These are phyloP conservation scores for Teleiodes luculella DNA, from an alignment of 2,888 invertebrate genomes.

Conservation along the genomic window DNA sequence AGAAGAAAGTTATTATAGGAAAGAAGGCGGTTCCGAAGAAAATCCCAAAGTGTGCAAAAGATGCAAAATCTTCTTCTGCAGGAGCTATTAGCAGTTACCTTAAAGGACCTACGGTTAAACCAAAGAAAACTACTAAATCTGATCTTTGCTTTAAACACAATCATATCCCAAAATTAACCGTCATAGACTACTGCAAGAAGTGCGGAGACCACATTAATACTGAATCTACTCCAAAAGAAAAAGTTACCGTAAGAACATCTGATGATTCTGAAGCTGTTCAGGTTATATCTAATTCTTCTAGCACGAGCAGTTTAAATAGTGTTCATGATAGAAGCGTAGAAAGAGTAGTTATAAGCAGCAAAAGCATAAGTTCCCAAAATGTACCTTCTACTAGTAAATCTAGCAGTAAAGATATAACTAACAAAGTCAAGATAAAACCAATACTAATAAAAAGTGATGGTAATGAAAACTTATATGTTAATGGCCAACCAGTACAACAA, in stretches of 20 bases:
- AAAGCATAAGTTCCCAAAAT: not conserved
- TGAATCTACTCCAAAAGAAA: not conserved
- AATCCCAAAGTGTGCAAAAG: conserved; percentile 19
- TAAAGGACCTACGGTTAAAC: conserved; percentile 23
- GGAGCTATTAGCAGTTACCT: conserved; percentile 31
- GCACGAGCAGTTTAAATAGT: not conserved
- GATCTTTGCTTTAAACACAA: conserved; percentile 38
- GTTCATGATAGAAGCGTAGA: not conserved
- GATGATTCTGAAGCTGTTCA: not conserved
- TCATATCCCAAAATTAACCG: conserved; percentile 5
- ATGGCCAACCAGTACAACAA: conserved; percentile 38
- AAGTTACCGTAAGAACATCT: not conserved
- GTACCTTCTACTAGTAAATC: not conserved
- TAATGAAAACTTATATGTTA: not conserved
- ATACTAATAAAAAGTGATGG: not conserved
- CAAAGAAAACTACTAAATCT: conserved; percentile 55
- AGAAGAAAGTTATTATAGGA: conserved; percentile 43
- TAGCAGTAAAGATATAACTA: not conserved
- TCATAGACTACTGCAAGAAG: conserved; percentile 32
- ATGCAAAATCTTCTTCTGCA: conserved; percentile 45
- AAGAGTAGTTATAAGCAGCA: not conserved
- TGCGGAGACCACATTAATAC: conserved; percentile 45
- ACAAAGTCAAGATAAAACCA: conserved; percentile 1
- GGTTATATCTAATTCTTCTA: not conserved
- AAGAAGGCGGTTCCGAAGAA: conserved; percentile 28